Base-by-base conservation (phyloP, 2,797 vertebrate genomes). In the Clarias pachynema region DNA sequence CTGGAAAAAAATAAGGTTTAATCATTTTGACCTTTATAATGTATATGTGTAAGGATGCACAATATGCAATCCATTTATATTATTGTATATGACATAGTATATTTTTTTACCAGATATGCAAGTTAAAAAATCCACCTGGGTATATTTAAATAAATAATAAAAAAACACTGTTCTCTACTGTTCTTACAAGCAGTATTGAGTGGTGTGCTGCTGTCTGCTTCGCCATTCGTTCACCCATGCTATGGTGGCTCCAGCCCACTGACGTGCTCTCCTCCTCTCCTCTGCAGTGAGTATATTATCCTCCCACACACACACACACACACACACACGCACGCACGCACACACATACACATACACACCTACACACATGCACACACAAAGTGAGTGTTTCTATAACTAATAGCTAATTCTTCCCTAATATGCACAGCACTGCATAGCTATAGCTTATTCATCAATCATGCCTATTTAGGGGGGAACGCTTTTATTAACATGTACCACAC, bases 251-350 rank as follows among this genome's bases (percentile, higher is more conserved):
- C 97, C 96, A 96, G 95, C 93, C 96, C 96, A 90, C 95, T 93
- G 91, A 93, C 93, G 69, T 90, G 92, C 79, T 93, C 96, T 93
- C 93, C 96, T 91, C 95, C 97, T 91, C 95, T 96, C 95, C 97
- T 97, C 95, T 94, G 96, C 95, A 97, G 98, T 99, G 96, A 98
- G 97, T 98, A 96, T 94, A 77, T 97, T 96, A 95, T 5, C 57
- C 75, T 31, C 69, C 2, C 10, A 34, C 79, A 37, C 82, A 56
- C 56, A 83, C 68, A 73, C 31, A 44, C 79, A 44, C 78, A 26
- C 60, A 65, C 31, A 31, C 78, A 34, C 82, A 24, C 78, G 24
- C 60, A 65, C 31, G n/a, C 78, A 34, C 82, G 16, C 95, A 94
- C 91, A 93, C 95, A 96, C 95, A 97, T 60, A 56, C 31, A 44